Evolutionary conservation across 2,113 vertebrate species (phyloP).

Genomic region (Misgurnus mizolepis): DNA sequence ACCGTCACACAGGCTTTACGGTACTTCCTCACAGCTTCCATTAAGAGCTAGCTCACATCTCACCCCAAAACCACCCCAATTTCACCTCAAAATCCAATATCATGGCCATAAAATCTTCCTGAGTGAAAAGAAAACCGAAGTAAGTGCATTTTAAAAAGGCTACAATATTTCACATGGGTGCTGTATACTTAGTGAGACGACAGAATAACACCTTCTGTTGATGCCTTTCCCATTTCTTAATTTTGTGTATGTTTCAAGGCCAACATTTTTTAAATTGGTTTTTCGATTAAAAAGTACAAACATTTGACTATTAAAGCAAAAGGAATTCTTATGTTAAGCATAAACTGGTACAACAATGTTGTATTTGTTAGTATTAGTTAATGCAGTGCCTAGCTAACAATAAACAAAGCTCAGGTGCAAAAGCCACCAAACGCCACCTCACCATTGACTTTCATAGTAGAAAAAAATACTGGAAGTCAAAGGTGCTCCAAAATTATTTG

Average conservation of each 20-base stretch:
- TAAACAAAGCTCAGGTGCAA: too few species aligned
- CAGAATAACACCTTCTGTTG: neutral
- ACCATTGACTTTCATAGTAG: too few species aligned
- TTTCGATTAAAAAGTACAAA: too few species aligned
- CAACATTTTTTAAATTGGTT: neutral
- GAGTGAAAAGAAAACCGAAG: conserved; percentile 12
- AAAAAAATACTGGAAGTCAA: too few species aligned
- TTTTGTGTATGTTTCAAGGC: neutral
- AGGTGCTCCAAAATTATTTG: too few species aligned
- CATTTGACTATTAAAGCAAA: too few species aligned
- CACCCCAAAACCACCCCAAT: conserved; percentile 19
- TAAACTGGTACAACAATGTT: too few species aligned
- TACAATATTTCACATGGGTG: neutral
- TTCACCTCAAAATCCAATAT: conserved; percentile 37
- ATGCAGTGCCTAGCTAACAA: too few species aligned
- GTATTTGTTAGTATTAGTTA: too few species aligned
- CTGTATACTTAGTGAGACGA: neutral
- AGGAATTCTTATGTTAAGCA: too few species aligned
- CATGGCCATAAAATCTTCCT: conserved; percentile 19
- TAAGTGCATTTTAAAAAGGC: conserved; percentile 33
- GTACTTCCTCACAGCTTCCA: conserved; percentile 50
- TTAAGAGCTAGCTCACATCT: conserved; percentile 53
- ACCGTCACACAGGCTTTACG: conserved; percentile 49
- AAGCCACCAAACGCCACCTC: too few species aligned
- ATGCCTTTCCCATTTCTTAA: neutral